Evolutionary conservation across 2,888 invertebrate genomes (phyloP).

Genomic region (Mythimna lalbum): DNA sequence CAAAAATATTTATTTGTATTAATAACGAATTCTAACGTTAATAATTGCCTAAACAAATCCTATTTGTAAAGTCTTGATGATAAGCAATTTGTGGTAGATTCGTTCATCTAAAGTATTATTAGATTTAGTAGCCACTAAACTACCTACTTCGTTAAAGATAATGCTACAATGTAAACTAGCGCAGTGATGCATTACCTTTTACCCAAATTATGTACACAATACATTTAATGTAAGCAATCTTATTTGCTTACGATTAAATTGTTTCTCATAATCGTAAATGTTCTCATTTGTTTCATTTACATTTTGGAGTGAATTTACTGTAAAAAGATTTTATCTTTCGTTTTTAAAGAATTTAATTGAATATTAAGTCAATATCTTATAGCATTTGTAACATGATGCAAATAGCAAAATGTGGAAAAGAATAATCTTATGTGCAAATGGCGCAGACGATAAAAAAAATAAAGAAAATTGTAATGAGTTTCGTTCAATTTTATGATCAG

Average conservation of each 20-base stretch:
- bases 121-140: slow-evolving; percentile 2
- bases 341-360: slow-evolving; percentile 1
- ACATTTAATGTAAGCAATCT: neutral
- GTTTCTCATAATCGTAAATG: slow-evolving; percentile 3
- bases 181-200: slow-evolving; percentile 13
- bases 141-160: slow-evolving; percentile 1
- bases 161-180: slow-evolving; percentile 8
- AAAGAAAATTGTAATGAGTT: slow-evolving; percentile 48
- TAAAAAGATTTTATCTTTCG: neutral
- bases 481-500: slow-evolving; percentile 44
- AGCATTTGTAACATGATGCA: slow-evolving; percentile 3
- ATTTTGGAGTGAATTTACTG: neutral
- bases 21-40: slow-evolving; percentile 10
- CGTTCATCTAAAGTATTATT: slow-evolving; percentile 10
- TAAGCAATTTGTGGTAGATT: slow-evolving; percentile 2
- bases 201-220: neutral
- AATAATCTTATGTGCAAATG: slow-evolving; percentile 15
- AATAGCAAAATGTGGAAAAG: slow-evolving; percentile 12
- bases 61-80: slow-evolving; percentile 12
- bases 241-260: slow-evolving; percentile 9
- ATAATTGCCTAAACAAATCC: slow-evolving; percentile 1
- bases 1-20: no score
- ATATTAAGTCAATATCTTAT: neutral
- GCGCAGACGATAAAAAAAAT: slow-evolving; percentile 37
- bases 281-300: neutral